Evolutionary conservation across 1,140 invertebrate species (phyloP).

Genomic region (Trichonephila inaurata): DNA sequence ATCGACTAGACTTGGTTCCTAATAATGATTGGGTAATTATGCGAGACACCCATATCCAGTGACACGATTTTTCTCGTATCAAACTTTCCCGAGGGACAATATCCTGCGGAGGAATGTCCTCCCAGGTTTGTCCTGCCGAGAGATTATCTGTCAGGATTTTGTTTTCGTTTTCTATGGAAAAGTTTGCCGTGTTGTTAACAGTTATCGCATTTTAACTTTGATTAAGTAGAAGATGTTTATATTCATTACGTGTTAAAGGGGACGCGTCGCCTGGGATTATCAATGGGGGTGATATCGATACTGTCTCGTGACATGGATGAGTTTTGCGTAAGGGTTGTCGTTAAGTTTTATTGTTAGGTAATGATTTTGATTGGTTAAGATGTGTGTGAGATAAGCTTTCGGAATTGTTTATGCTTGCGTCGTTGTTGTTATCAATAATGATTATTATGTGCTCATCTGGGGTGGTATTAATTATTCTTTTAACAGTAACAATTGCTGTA

Average conservation of each 20-base stretch:
- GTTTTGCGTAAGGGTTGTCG: neutral
- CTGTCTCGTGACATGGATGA: neutral
- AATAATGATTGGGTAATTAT: slow-evolving; percentile 55
- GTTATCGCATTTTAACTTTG: slow-evolving; percentile 31
- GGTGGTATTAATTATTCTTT: too few relatives aligned
- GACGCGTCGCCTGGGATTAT: neutral
- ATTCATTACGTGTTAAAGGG: neutral
- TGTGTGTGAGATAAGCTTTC: neutral
- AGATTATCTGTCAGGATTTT: slow-evolving; percentile 16
- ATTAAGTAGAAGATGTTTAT: slow-evolving; percentile 5
- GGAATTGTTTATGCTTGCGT: neutral
- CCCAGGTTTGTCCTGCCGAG: neutral
- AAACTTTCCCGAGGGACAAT: neutral
- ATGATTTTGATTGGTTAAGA: neutral
- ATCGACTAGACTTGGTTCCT: neutral
- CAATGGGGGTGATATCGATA: neutral
- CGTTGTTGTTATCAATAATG: too few relatives aligned
- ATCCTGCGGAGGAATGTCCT: neutral
- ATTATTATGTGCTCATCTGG: too few relatives aligned
- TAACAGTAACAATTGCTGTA: too few relatives aligned
- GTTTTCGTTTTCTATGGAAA: neutral
- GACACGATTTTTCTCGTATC: slow-evolving; percentile 54
- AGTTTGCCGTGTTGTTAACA: neutral
- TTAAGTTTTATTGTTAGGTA: neutral
- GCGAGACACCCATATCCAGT: slow-evolving; percentile 41